Evolutionary conservation across 2,113 vertebrate genomes (phyloP), one percentile per base, ranked within the genome.

Genomic region (Falcunculus frontatus): DNA sequence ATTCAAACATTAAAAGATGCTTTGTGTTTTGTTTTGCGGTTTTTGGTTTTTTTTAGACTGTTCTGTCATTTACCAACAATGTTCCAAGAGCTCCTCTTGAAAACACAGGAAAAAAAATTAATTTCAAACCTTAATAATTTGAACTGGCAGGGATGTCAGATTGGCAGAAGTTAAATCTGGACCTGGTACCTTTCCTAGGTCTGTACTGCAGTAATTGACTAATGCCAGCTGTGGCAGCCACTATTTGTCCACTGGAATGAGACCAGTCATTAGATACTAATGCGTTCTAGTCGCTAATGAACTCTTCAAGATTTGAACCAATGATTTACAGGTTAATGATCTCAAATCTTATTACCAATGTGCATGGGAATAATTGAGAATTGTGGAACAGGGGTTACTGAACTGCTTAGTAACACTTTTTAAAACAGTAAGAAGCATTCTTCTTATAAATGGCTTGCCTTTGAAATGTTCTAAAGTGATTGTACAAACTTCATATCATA

Each of bases 271-370:
- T 96, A 94, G 53, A 64, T 84, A 56, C 72, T 96, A 90, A 96
- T 95, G 64, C 26, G 23, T 78, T 84, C 47, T 81, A 75, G 76
- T 93, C 68, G 75, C 76, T 96, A 94, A 97, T 96, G 95, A 93
- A 44, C 79, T 94, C 76, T 74, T 92, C 52, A 81, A 74, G 95
- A 81, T 90, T 81, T 92, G 93, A 93, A 94, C 68, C 83, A 78
- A 77, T 88, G 85, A 93, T 88, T 94, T 96, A 93, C 92, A 88
- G 90, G 85, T 93, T 96, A 96, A 97, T 93, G 85, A 84, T 70
- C 90, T 92, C 4, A 4, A 87, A 81, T 94, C 33, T 59, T 91
- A 81, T 95, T 90, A 94, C 47, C 35, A 81, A 4, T 74, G 20
- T 96, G 44, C 64, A 56, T 64, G 52, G 64, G 56, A 92, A 72